These are phyloP conservation scores for Nesometra sesokonis DNA, from an alignment of 35 echinoderm and acorn worm genomes.

Conservation along the genomic window DNA sequence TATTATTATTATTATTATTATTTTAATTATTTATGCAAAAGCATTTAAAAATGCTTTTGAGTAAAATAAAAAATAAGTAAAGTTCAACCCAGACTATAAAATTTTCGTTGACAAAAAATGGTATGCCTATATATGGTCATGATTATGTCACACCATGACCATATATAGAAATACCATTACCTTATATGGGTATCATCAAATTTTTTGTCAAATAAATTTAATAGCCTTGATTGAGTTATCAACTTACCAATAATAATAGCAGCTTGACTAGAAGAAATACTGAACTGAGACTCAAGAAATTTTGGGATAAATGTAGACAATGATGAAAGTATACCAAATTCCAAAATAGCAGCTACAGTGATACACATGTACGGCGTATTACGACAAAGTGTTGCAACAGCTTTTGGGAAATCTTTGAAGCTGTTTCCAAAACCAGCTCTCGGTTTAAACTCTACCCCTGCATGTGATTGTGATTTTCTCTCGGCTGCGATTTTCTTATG, in stretches of 20 bases:
- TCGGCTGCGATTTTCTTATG: constrained; percentile 24
- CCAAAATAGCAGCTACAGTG: constrained; percentile 36
- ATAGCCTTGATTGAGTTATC: too few species aligned
- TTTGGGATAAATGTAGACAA: constrained; percentile 78
- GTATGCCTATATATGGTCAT: too few species aligned
- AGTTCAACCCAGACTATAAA: too few species aligned
- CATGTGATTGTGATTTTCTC: constrained; percentile 36
- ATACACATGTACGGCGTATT: constrained; percentile 61
- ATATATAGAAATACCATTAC: too few species aligned
- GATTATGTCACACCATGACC: too few species aligned
- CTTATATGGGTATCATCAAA: too few species aligned
- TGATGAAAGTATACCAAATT: constrained; percentile 66
- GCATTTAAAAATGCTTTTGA: too few species aligned
- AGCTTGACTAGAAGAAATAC: constrained; percentile 46
- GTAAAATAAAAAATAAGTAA: too few species aligned
- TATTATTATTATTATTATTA: too few species aligned
- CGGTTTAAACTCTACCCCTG: constrained; percentile 38
- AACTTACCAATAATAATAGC: constrained; percentile 66
- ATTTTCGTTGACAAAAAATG: too few species aligned
- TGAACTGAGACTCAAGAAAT: constrained; percentile 84
- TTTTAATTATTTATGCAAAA: too few species aligned
- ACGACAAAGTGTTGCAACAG: constrained; percentile 44
- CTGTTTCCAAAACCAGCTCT: constrained; percentile 7
- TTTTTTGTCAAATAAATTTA: too few species aligned
- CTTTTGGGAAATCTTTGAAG: constrained; percentile 58